These are phyloP conservation scores for Melieria crassipennis DNA, from an alignment of 2,888 invertebrate genomes.

Conservation along the genomic window DNA sequence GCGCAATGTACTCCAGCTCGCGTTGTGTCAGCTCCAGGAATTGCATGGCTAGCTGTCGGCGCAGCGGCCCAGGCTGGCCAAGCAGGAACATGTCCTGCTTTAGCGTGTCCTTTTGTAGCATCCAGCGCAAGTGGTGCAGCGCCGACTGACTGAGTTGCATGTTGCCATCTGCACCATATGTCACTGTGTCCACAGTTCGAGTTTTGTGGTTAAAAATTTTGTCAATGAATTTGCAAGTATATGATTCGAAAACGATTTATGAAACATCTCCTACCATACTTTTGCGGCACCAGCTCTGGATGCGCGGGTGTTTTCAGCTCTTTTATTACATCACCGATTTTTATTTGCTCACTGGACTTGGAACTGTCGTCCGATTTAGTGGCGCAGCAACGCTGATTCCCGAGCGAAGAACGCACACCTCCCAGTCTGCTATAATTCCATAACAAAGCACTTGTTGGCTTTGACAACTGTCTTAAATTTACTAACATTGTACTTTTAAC, in stretches of 20 bases:
- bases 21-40: conserved; percentile 88
- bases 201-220: neutral
- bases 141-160: conserved; percentile 76
- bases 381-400: conserved; percentile 41
- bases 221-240: conserved; percentile 57
- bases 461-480: conserved; percentile 37
- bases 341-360: conserved; percentile 64
- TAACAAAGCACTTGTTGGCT: conserved; percentile 31
- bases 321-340: conserved; percentile 80
- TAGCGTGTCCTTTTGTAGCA: conserved; percentile 92
- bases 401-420: conserved; percentile 32
- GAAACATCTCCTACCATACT: conserved; percentile 55
- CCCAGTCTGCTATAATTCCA: conserved; percentile 20
- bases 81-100: conserved; percentile 96
- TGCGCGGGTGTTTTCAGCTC: conserved; percentile 72
- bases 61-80: conserved; percentile 85
- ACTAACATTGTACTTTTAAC: conserved; percentile 38
- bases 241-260: no score
- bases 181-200: conserved; percentile 44
- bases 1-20: conserved; percentile 92
- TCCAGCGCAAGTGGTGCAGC: conserved; percentile 89
- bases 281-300: conserved; percentile 82
- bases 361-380: conserved; percentile 35
- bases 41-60: conserved; percentile 85
- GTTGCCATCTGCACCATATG: conserved; percentile 68